phyloP scores from a whole-genome alignment of 2,113 vertebrate species.

The Lamprologus tigripictilis region DNA sequence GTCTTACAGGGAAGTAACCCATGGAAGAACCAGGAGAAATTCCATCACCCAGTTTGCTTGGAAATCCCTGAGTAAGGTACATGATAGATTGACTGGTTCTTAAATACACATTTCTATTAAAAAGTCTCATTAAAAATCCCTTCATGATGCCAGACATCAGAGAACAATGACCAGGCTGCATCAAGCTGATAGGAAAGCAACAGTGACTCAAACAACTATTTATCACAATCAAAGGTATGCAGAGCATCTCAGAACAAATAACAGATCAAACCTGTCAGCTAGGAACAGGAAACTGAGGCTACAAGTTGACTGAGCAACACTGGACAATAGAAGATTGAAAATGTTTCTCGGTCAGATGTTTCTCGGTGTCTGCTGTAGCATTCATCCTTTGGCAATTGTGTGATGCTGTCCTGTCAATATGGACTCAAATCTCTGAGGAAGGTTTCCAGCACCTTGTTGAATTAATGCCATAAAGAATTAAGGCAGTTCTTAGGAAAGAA shows the following conservation, averaged over 20 bases:
- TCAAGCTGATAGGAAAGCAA: neutral
- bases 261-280: neutral
- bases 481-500: neutral
- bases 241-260: neutral
- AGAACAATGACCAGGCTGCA: rapidly evolving
- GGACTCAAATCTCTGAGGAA: neutral
- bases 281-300: neutral
- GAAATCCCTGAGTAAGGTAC: neutral
- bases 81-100: neutral
- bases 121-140: neutral
- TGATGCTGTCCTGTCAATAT: neutral
- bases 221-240: neutral
- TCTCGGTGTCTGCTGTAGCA: neutral
- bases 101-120: neutral
- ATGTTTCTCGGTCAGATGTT: neutral
- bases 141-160: neutral
- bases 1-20: neutral
- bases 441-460: neutral
- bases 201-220: neutral
- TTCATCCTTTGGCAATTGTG: neutral
- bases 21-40: rapidly evolving
- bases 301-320: neutral
- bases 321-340: neutral
- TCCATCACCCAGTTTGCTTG: neutral
- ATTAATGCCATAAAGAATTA: neutral